phyloP scores from a whole-genome alignment of 2,888 invertebrate species.

The Aphidoletes aphidimyza region DNA sequence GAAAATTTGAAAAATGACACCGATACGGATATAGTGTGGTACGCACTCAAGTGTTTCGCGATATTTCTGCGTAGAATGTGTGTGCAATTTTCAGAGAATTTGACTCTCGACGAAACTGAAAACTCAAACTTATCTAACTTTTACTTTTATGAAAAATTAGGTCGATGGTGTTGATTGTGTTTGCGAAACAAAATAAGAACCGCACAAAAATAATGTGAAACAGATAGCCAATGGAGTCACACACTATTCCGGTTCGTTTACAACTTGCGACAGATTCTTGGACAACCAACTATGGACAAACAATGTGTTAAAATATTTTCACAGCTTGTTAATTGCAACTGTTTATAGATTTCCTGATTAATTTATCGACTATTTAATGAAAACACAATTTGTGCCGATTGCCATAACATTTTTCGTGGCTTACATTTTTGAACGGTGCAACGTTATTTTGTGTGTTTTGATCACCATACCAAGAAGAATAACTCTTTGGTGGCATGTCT shows the following conservation, averaged over 20 bases:
- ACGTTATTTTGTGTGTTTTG: no score
- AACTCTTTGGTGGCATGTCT: neutral
- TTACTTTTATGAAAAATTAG: constrained; percentile 44
- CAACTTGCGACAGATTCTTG: neutral
- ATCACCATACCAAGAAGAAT: no score
- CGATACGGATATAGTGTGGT: neutral
- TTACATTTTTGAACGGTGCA: neutral
- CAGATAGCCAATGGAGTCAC: neutral
- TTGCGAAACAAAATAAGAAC: constrained; percentile 1
- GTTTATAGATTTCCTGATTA: neutral
- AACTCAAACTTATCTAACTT: neutral
- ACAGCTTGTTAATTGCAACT: neutral
- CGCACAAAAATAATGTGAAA: neutral
- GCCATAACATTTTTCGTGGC: constrained; percentile 5
- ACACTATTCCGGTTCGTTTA: neutral
- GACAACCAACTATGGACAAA: neutral
- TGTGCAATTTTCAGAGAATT: neutral
- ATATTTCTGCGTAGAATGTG: neutral
- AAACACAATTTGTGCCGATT: neutral
- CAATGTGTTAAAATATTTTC: constrained; percentile 11
- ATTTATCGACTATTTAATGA: neutral
- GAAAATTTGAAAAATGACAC: constrained; percentile 5
- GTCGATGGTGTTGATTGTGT: neutral
- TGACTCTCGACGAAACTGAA: constrained; percentile 5
- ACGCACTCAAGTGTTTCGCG: neutral